Base-by-base conservation (phyloP, 2,797 vertebrate genomes). In the Trachops cirrhosus region DNA sequence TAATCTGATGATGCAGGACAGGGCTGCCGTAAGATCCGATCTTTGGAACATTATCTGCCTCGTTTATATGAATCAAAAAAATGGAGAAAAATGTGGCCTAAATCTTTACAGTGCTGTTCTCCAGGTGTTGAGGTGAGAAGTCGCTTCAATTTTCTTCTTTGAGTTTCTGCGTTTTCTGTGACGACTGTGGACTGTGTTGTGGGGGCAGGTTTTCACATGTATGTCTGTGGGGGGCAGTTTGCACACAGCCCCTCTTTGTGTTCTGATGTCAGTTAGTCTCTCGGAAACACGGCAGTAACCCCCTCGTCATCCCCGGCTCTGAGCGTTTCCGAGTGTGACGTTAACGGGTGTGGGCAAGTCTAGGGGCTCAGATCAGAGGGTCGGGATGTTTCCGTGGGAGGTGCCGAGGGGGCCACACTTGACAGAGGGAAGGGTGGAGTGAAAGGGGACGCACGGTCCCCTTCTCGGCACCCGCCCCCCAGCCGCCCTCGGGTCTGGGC, bases 261-360 rank as follows among this genome's bases (percentile, higher is more conserved):
- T 44, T 71, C 12, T 52, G 57, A 93, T 48, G 75, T 46, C 90
- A 88, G 41, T 79, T 86, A 64, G 46, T 87, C 46, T 79, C 89
- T 89, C 44, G 77, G 71, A 96, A 96, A 96, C 89, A 91, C 21
- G 54, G 48, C 80, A 73, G 80, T 12, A 62, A 96, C 68, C 48
- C 34, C 29, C 48, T 84, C 24, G 2, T 8, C 50, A 9, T 41
- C 26, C 9, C 1, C 62, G 50, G 46, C 12, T 85, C 54, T 37
- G 80, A 39, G 59, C 41, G 52, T 80, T 91, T 52, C 54, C 6
- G 67, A 87, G 34, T 41, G 8, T 68, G 32, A 26, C 68, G 87
- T 94, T 77, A 64, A n/a, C 34, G 75, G 80, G n/a, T 34, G 12
- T 26, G 19, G 50, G 21, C 34, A 46, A 70, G 39, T 50, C 77